Evolutionary conservation across 1,140 invertebrate genomes (phyloP).

Genomic region (Anadara kagoshimensis): DNA sequence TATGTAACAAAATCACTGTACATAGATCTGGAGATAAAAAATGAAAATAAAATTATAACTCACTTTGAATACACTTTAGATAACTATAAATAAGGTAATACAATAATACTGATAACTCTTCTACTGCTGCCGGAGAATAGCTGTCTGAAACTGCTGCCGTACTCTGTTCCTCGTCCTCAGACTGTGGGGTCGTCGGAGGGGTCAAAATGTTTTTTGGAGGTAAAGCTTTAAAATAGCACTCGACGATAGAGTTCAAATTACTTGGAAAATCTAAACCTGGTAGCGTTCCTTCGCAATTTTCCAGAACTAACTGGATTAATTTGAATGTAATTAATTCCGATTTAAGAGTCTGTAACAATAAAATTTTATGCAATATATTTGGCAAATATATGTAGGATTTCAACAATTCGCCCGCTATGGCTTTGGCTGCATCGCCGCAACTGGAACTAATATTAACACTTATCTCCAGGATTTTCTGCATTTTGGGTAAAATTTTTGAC

Average conservation of each 20-base stretch:
- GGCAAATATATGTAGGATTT: constrained; percentile 13
- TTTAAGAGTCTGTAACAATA: background rate
- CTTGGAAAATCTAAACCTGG: constrained; percentile 11
- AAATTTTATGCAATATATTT: background rate
- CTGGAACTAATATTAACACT: constrained; percentile 10
- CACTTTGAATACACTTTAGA: too few species aligned
- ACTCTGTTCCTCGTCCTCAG: background rate
- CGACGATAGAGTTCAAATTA: background rate
- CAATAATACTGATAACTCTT: too few species aligned
- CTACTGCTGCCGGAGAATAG: too few species aligned
- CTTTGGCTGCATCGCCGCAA: background rate
- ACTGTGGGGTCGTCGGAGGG: constrained; percentile 13
- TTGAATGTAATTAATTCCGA: background rate
- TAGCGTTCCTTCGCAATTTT: constrained; percentile 3
- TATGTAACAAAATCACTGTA: too few species aligned
- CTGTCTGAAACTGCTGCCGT: too few species aligned
- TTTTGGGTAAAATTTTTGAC: constrained; percentile 3
- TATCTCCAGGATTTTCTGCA: constrained; percentile 9
- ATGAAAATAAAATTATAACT: too few species aligned
- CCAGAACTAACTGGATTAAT: background rate
- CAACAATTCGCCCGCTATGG: background rate
- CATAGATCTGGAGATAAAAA: too few species aligned
- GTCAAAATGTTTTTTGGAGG: constrained; percentile 9
- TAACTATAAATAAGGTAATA: too few species aligned
- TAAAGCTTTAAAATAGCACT: constrained; percentile 6